phyloP scores from a whole-genome alignment of 2,113 vertebrate genomes.

The Trematomus loennbergii region DNA sequence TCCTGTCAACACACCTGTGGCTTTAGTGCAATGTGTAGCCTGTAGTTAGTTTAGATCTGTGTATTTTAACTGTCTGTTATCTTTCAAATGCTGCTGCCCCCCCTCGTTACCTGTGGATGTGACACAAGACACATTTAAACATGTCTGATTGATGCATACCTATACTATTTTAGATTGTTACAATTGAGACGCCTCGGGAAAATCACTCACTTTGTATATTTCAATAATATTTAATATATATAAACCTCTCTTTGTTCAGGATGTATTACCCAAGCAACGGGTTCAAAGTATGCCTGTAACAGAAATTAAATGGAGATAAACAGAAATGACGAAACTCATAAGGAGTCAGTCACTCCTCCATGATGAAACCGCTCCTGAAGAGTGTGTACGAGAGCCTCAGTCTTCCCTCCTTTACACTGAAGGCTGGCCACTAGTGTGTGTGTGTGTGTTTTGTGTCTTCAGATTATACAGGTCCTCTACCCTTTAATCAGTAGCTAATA shows the following conservation, averaged over 20 bases:
- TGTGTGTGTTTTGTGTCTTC: conserved; percentile 82
- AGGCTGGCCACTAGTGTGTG: conserved; percentile 77
- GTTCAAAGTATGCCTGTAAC: conserved; percentile 40
- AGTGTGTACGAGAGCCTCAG: conserved; percentile 71
- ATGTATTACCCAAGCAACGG: conserved; percentile 23
- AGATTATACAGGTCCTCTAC: conserved; percentile 77
- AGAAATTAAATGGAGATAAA: conserved; percentile 17
- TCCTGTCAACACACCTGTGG: conserved; percentile 42
- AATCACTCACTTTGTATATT: conserved; percentile 74
- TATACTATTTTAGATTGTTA: conserved; percentile 33
- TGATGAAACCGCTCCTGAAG: conserved; percentile 51
- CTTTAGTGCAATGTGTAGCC: conserved; percentile 70
- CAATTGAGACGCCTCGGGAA: conserved; percentile 19
- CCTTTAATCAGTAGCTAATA: conserved; percentile 88
- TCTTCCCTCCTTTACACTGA: conserved; percentile 80
- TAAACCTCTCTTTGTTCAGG: conserved; percentile 1
- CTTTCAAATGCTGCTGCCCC: conserved; percentile 44
- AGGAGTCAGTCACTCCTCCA: conserved; percentile 61
- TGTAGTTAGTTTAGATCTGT: conserved; percentile 31
- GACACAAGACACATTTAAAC: conserved; percentile 5
- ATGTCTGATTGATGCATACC: conserved; percentile 50
- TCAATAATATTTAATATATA: conserved; percentile 53
- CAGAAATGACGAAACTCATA: conserved; percentile 16
- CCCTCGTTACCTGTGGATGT: conserved; percentile 67
- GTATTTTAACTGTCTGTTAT: conserved; percentile 37